These are phyloP conservation scores for Eolophus roseicapilla DNA, from an alignment of 2,113 vertebrate genomes.

Conservation along the genomic window DNA sequence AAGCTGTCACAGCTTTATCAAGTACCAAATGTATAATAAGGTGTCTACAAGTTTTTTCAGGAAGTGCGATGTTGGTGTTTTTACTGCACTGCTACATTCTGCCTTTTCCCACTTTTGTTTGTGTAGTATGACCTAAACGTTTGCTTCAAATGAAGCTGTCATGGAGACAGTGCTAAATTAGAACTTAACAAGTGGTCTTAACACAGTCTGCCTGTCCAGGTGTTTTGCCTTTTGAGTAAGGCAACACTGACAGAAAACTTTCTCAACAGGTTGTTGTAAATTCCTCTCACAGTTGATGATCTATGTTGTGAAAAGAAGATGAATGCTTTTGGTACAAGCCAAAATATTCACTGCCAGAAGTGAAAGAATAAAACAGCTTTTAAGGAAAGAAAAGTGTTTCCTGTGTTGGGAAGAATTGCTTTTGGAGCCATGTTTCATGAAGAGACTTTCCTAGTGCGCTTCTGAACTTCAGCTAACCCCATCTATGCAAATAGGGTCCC, in stretches of 20 bases:
- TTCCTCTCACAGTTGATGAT: neutral
- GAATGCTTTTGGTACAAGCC: neutral
- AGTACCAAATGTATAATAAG: neutral
- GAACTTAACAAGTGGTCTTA: neutral
- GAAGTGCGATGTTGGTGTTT: neutral
- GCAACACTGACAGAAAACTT: neutral
- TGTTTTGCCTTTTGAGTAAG: conserved; percentile 14
- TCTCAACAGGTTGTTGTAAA: neutral
- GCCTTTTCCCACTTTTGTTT: neutral
- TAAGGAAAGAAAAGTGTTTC: neutral
- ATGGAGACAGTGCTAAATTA: neutral
- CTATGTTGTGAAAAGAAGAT: neutral
- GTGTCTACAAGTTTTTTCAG: neutral
- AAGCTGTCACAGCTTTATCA: neutral
- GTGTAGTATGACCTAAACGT: neutral
- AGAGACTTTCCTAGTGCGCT: neutral
- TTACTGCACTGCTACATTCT: neutral
- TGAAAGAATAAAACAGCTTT: neutral
- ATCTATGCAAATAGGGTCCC: neutral
- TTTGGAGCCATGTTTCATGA: neutral
- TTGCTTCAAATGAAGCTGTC: neutral
- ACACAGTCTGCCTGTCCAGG: neutral
- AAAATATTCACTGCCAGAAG: neutral
- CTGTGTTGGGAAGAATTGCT: neutral
- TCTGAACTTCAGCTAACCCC: neutral